A percentile compares a stretch with the other conserved stretches of the same genome.
Conservation (phyloP, 2,888 invertebrate species). For the Elysia crispata region DNA sequence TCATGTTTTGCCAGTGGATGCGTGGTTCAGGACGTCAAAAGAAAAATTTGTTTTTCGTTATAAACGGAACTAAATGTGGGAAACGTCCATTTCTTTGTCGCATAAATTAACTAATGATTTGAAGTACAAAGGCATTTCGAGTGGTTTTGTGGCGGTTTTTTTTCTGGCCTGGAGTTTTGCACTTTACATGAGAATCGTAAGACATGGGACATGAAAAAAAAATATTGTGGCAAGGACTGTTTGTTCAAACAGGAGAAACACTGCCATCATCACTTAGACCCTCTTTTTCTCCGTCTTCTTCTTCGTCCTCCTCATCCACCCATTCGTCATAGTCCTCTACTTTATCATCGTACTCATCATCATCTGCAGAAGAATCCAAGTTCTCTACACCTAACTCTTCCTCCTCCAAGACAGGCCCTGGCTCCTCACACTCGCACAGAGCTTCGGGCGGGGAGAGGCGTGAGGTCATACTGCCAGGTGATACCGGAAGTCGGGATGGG, state of each 20-base stretch:
- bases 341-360: conserved; percentile 25
- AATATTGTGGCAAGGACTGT: too few species aligned
- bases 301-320: not conserved
- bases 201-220: too few species aligned
- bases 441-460: not conserved
- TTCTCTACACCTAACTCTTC: conserved; percentile 44
- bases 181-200: too few species aligned
- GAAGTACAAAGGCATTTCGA: too few species aligned
- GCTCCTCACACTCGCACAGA: not conserved
- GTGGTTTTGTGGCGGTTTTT: too few species aligned
- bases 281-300: not conserved
- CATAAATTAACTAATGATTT: too few species aligned
- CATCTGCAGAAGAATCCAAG: conserved; percentile 20
- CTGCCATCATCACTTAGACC: conserved; percentile 13
- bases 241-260: not conserved
- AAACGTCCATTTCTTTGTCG: too few species aligned
- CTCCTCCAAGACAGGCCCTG: not conserved
- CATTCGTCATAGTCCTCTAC: not conserved
- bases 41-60: too few species aligned
- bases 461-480: not conserved
- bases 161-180: too few species aligned
- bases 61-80: too few species aligned
- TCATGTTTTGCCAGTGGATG: too few species aligned
- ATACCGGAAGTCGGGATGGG: conserved; percentile 39
- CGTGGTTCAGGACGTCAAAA: too few species aligned